phyloP scores from a whole-genome alignment of 2,113 vertebrate genomes.

The Prionailurus viverrinus region DNA sequence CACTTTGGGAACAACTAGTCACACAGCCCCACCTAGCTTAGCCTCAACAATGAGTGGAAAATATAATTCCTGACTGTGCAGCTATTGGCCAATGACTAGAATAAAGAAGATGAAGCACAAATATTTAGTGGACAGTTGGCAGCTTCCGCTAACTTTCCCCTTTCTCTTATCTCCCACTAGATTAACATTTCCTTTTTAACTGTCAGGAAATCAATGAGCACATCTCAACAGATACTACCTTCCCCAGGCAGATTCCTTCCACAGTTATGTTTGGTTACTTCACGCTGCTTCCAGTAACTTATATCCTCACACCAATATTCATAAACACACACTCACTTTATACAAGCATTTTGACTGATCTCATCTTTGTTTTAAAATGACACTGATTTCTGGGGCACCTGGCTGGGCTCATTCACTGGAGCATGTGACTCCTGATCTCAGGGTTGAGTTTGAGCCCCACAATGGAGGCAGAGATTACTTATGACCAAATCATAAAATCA shows the following conservation, averaged over 20 bases:
- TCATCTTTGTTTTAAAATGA: not conserved
- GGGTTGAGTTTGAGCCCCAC: not conserved
- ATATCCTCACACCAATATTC: not conserved
- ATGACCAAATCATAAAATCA: not conserved
- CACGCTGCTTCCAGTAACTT: not conserved
- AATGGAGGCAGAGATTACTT: not conserved
- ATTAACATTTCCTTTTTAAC: slow-evolving; percentile 16
- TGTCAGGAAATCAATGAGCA: not conserved
- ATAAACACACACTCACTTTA: not conserved
- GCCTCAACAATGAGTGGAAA: not conserved
- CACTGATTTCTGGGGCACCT: not conserved
- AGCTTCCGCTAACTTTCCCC: not conserved
- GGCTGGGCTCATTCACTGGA: not conserved
- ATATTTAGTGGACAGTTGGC: not conserved
- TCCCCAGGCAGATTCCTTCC: not conserved
- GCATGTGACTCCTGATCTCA: not conserved
- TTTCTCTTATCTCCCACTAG: not conserved
- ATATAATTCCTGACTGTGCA: not conserved
- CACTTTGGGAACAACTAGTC: not conserved
- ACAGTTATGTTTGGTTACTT: not conserved
- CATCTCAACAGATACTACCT: not conserved
- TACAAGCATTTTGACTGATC: not conserved
- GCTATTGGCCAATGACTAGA: not conserved
- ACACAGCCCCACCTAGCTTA: not conserved
- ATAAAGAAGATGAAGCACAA: not conserved